Conservation (phyloP, 2,113 vertebrate species). For the Vanacampus margaritifer region DNA sequence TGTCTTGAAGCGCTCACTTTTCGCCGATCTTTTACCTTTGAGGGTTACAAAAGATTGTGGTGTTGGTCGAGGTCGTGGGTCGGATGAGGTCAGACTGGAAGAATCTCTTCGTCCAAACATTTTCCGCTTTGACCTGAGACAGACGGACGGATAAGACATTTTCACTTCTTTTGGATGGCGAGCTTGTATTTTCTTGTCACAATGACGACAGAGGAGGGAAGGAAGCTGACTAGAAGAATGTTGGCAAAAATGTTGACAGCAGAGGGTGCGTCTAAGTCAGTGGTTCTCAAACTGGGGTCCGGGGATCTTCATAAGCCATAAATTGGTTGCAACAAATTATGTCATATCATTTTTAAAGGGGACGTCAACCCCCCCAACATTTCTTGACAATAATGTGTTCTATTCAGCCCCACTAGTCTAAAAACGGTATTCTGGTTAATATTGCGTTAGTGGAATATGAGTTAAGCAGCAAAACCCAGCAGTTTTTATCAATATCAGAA, state of each 20-base stretch:
- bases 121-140: constrained; percentile 89
- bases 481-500: too few relatives aligned
- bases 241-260: background rate
- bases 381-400: too few relatives aligned
- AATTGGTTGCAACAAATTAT: background rate
- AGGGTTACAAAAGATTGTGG: constrained; percentile 53
- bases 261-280: background rate
- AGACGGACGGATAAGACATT: constrained; percentile 7
- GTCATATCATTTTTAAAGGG: too few relatives aligned
- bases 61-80: constrained; percentile 63
- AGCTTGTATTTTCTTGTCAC: background rate
- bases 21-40: constrained; percentile 59
- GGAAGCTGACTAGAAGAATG: background rate
- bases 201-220: background rate
- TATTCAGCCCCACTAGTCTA: too few relatives aligned
- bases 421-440: too few relatives aligned
- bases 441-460: too few relatives aligned
- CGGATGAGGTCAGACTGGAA: constrained; percentile 68
- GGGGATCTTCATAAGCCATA: background rate
- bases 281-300: background rate
- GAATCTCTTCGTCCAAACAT: constrained; percentile 87
- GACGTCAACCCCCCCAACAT: too few relatives aligned
- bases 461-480: too few relatives aligned
- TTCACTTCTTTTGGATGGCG: background rate
- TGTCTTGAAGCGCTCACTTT: constrained; percentile 89